Evolutionary conservation across 2,113 vertebrate species (phyloP).

Genomic region (Petaurus breviceps): DNA sequence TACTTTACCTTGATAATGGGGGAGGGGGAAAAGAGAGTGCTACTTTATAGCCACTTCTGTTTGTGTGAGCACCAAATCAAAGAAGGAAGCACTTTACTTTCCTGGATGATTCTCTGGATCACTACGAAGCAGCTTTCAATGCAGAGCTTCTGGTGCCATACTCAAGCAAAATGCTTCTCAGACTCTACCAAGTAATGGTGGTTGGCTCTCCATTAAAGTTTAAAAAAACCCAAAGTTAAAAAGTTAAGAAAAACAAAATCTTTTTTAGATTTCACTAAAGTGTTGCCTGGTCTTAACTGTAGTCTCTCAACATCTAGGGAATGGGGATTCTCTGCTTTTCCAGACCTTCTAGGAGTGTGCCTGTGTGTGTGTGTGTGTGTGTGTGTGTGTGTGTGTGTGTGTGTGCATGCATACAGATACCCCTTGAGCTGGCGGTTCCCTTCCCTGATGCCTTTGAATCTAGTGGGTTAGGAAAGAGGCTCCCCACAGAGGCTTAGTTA

Average conservation of each 20-base stretch:
- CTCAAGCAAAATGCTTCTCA: not conserved
- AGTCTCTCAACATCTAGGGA: not conserved
- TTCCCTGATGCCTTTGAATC: not conserved
- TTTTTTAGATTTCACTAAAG: not conserved
- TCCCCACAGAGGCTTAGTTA: not conserved
- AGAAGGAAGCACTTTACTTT: not conserved
- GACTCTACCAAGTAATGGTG: not conserved
- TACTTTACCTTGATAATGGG: not conserved
- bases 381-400: not conserved
- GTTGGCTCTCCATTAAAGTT: not conserved
- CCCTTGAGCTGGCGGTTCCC: not conserved
- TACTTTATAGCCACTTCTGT: not conserved
- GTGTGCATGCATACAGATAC: not conserved
- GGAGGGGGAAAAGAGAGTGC: not conserved
- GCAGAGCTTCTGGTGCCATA: not conserved
- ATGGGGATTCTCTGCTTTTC: not conserved
- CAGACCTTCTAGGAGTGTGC: not conserved
- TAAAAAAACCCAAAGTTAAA: not conserved
- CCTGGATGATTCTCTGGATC: not conserved
- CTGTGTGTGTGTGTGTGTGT: not conserved
- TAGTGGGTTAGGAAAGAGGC: not conserved
- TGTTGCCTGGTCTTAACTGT: not conserved
- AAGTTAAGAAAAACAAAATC: not conserved
- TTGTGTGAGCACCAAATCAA: not conserved
- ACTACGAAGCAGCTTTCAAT: not conserved